Base-by-base conservation (phyloP, 2,113 vertebrate species). In the Rousettus leschenaultii region DNA sequence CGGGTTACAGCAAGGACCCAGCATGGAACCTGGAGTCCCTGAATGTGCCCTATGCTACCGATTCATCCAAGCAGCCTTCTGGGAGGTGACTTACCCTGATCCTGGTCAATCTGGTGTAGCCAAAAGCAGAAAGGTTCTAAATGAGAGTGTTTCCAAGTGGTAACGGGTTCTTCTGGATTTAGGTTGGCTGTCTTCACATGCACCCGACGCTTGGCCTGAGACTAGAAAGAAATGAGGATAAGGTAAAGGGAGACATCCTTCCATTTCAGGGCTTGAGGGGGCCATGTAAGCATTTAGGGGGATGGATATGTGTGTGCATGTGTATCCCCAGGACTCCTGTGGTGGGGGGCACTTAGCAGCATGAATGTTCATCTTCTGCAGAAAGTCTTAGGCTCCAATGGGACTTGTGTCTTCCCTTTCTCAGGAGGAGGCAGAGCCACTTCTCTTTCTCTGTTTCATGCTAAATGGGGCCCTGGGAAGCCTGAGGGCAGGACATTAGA, bases 291-390 rank as follows among this genome's bases (percentile, higher is more conserved):
- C 63, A 7, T 59, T n/a, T 65, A 19, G 19, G 63, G 68, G 16
- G 28, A 28, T 12, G 4, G 24, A 24, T 7, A 6, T 6, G 0
- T 22, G 2, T 9, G 63, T 30, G 63, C 2, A 1, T 1, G 2
- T 59, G 35, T 51, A 19, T 87, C 30, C 51, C 40, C 30, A 30
- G 71, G 59, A 21, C 16, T 79, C 57, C 38, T 13, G 7, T n/a
- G 51, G 33, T 9, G 10, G 45, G 5, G 38, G 33, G 11, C 22
- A 35, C 30, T 21, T 18, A 83, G 43, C 16, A 45, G 21, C 22
- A 13, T 6, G 10, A 7, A 21, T 1, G 1, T 43, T 35, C 21
- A 5, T 35, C 28, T 71, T 55, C n/a, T 51, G 74, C 51, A n/a
- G 40, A n/a, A 59, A 24, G 66, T 22, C 79, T 86, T 43, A n/a